Conservation (phyloP, 2,797 vertebrate genomes). For the Hemitrygon akajei region DNA sequence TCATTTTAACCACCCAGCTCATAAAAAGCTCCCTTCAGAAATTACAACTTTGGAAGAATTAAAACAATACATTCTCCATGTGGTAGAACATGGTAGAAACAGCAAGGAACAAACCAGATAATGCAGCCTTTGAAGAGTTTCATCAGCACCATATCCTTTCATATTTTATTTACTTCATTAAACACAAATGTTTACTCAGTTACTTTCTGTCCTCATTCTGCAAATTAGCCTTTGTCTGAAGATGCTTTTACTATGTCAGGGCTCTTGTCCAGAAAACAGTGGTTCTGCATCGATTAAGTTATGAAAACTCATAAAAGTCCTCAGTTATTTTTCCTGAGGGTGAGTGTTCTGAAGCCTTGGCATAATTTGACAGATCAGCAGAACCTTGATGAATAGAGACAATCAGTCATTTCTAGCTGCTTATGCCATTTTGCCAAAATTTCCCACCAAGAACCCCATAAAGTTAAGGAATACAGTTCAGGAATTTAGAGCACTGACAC, state of each 20-base stretch:
- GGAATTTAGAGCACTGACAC: not conserved
- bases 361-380: not conserved
- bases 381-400: not conserved
- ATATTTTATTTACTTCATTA: not conserved
- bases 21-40: not conserved
- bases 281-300: not conserved
- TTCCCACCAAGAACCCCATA: not conserved
- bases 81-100: not conserved
- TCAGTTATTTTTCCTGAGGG: not conserved
- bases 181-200: no score
- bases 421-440: not conserved
- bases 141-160: not conserved
- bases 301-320: not conserved
- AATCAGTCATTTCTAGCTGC: not conserved
- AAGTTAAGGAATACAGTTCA: not conserved
- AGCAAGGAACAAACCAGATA: not conserved
- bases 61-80: not conserved
- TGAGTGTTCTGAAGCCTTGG: not conserved
- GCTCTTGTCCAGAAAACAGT: not conserved
- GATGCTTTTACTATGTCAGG: not conserved
- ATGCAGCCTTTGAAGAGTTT: not conserved
- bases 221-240: no score
- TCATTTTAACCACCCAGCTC: not conserved
- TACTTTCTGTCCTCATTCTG: no score
- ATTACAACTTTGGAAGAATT: not conserved